Base-by-base conservation (phyloP, 2,797 vertebrate species). In the Chiropotes sagulatus region DNA sequence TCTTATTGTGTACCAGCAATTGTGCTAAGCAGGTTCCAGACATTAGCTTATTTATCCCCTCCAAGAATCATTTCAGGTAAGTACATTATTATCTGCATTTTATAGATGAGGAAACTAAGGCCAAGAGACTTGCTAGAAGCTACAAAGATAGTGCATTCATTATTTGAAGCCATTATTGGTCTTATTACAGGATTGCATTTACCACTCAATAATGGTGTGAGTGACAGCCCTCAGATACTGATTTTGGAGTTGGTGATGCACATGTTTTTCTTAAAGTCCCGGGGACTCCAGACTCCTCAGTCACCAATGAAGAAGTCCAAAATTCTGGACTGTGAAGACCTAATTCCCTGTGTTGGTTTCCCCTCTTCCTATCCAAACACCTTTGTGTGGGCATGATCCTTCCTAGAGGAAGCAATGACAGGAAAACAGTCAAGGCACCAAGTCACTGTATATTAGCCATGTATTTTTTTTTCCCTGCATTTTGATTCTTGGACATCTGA, bases 371-470 rank as follows among this genome's bases (percentile, higher is more conserved):
- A 46, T 33, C 76, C 54, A 52, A 64, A 58, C 13, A 33, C 67
- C 30, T 12, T 10, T 39, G 30, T 13, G 11, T 44, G 41, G 26
- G 8, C 8, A 28, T 58, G 70, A 50, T 39, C 70, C 10, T 91
- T 48, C 41, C 83, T 8, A 5, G 20, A 39, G 41, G 36, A 79
- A 94, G 26, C 20, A 64, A 33, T 9, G 12, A 9, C 50, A 85
- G 50, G 26, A 64, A 89, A 82, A 70, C 44, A 36, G 19, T 61
- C 22, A 9, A 67, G 28, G 19, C 30, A 54, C 39, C 28, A 10
- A 57, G 15, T 33, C 0, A 0, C 26, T 33, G 11, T 41, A 4
- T 36, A 52, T 48, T 14, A 57, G 46, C 26, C 22, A 5, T 1
- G 8, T 70, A 57, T 72, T 28, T 57, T 44, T 17, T 13, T 24